Base-by-base conservation (phyloP, 2,113 vertebrate species). In the Isichthys henryi region DNA sequence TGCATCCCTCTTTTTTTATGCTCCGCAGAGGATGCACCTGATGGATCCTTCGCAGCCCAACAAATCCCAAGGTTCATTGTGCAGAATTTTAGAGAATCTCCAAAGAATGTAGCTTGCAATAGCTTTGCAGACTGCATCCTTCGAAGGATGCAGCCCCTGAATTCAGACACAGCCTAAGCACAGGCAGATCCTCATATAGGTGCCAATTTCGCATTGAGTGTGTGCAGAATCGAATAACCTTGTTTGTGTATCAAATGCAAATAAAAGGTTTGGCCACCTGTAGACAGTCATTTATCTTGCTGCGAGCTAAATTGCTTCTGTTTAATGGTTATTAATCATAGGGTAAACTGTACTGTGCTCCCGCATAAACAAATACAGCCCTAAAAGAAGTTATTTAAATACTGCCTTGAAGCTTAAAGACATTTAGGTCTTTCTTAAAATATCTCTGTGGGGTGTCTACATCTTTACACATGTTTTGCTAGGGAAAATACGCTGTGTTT, bases 201-300 rank as follows among this genome's bases (percentile, higher is more conserved):
- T 39, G 70, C 1, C n/a, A 5, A 77, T 77, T 39, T 27, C 62
- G 3, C 9, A 84, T 21, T 84, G 80, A 87, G n/a, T 5, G 15
- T n/a, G 43, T 84, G 21, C 43, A 46, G 80, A 89, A 86, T n/a
- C 15, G 66, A 66, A 89, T 90, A n/a, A 49, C 50, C n/a, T 31
- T 49, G 48, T 52, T 35, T 87, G 39, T 88, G 19, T 62, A 82
- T 66, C 49, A 35, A 58, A 74, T 70, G 27, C 50, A 85, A 48
- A 52, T n/a, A 31, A 83, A 50, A 86, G 48, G 74, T 49, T 77
- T 35, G 77, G 80, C 31, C 90, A 87, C 90, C 90, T 66, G 83
- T 35, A 19, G 86, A 90, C 62, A 84, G 15, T 62, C 88, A 91
- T 90, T 90, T 87, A 88, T 90, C 89, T 87, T 92, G 90, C 50